Conservation (phyloP, 2,797 vertebrate genomes). For the Lateolabrax maculatus region DNA sequence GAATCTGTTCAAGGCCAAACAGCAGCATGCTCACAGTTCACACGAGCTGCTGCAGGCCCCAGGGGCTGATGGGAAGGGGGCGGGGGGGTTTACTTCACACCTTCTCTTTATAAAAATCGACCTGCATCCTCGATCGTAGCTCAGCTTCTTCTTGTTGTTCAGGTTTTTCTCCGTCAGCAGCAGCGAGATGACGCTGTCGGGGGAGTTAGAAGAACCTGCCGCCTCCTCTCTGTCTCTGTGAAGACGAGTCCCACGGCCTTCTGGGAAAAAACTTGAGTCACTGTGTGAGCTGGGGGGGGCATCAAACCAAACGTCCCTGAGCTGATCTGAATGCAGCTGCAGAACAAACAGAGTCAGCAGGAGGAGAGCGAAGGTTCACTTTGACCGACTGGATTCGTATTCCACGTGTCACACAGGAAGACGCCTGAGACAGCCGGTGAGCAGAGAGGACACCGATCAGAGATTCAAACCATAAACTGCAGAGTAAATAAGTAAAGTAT, state of each 20-base stretch:
- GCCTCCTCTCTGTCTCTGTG: background rate
- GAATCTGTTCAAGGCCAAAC: slow-evolving; percentile 41
- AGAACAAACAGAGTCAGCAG: background rate
- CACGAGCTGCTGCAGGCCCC: slow-evolving; percentile 21
- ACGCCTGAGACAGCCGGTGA: too few relatives aligned
- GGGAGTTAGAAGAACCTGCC: slow-evolving; percentile 8
- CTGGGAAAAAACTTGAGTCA: slow-evolving; percentile 3
- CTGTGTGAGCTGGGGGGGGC: background rate
- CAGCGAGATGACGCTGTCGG: background rate
- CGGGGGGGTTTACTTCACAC: slow-evolving; percentile 20
- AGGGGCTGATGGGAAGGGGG: slow-evolving; percentile 43
- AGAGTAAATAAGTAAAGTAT: too few relatives aligned
- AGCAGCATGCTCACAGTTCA: slow-evolving; percentile 27
- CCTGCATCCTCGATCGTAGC: slow-evolving; percentile 6
- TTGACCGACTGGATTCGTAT: too few relatives aligned
- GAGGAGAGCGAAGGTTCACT: background rate
- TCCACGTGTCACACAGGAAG: too few relatives aligned
- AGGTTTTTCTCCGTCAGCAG: slow-evolving; percentile 9
- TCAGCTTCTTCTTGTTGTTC: background rate
- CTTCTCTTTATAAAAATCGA: slow-evolving; percentile 23
- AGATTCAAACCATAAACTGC: too few relatives aligned
- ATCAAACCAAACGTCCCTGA: background rate
- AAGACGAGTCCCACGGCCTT: slow-evolving; percentile 26
- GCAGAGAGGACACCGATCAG: too few relatives aligned
- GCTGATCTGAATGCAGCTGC: slow-evolving; percentile 10